phyloP scores from a whole-genome alignment of 2,797 vertebrate genomes.

The Galago senegalensis region DNA sequence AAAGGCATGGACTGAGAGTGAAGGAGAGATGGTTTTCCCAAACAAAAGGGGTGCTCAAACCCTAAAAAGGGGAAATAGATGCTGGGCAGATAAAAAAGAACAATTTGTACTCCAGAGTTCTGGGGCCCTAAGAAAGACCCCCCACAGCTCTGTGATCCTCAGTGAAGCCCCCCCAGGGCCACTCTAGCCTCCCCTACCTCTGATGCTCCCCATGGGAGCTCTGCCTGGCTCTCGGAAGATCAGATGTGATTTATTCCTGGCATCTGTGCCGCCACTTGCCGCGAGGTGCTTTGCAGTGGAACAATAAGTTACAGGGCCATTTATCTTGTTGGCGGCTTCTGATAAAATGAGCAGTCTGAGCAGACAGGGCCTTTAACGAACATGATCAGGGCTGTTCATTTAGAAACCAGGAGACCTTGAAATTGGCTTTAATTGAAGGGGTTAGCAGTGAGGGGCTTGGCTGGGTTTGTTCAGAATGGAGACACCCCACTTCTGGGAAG shows the following conservation, averaged over 20 bases:
- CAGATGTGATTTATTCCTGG: slow-evolving; percentile 62
- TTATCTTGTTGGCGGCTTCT: slow-evolving; percentile 61
- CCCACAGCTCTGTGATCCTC: neutral
- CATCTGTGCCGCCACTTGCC: neutral
- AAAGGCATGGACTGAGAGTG: rapidly evolving
- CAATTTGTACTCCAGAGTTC: neutral
- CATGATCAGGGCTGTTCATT: neutral
- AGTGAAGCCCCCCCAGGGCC: neutral
- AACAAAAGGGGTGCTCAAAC: neutral
- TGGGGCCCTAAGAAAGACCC: neutral
- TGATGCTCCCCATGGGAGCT: rapidly evolving
- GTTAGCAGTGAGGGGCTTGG: neutral
- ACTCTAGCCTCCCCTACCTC: neutral
- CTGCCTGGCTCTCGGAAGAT: neutral
- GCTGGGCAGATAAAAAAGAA: too few relatives aligned
- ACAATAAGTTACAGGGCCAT: slow-evolving; percentile 23
- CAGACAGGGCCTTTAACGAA: slow-evolving; percentile 22
- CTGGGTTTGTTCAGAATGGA: neutral
- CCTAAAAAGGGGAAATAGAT: too few relatives aligned
- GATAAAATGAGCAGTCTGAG: slow-evolving; percentile 35
- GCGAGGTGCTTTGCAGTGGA: neutral
- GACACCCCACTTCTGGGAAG: neutral
- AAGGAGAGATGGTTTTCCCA: neutral
- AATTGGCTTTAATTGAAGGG: slow-evolving; percentile 48
- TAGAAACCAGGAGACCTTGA: slow-evolving; percentile 57